Base-by-base conservation (phyloP, 2,113 vertebrate species). In the Sula dactylatra region DNA sequence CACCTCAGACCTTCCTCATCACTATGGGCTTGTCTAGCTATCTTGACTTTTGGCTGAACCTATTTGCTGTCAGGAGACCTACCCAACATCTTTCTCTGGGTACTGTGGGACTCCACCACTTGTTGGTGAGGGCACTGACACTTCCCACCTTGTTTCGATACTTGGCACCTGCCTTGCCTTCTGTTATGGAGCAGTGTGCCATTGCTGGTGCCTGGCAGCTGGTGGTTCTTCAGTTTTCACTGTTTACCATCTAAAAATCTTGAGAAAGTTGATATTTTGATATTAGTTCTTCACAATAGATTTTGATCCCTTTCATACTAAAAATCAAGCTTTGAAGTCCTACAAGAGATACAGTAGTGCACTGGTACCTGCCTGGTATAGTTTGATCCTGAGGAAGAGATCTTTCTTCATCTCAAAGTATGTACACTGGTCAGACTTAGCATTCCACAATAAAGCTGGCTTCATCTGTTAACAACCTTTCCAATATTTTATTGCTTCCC, bases 101-200 rank as follows among this genome's bases (percentile, higher is more conserved):
- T 34, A 24, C 25, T 65, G 55, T 52, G 29, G 50, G 27, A 6
- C 24, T 47, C 11, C 11, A 6, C 7, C 7, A 12, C 24, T 26
- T 45, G 5, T 7, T 42, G 26, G n/a, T 40, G 24, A 50, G 44
- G 34, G 4, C 19, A 14, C 70, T 78, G 59, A 21, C 14, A 32
- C 19, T 65, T 55, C 36, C 44, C 0, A 0, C n/a, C 72, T 58
- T 76, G 15, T 82, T 56, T 71, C 47, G 32, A 0, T 34, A 3
- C 11, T 38, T 81, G 38, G 19, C 19, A 34, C 31, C 11, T 69
- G 18, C 29, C 56, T 74, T 74, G 27, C 16, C 42, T 50, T 56
- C 61, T n/a, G 4, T 38, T 79, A 6, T 0, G 1, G 22, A 59
- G 25, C 17, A 59, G 8, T 26, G 31, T 71, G 56, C 50, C 19